Conservation (phyloP, 2,888 invertebrate genomes). For the Andrena haemorrhoa region DNA sequence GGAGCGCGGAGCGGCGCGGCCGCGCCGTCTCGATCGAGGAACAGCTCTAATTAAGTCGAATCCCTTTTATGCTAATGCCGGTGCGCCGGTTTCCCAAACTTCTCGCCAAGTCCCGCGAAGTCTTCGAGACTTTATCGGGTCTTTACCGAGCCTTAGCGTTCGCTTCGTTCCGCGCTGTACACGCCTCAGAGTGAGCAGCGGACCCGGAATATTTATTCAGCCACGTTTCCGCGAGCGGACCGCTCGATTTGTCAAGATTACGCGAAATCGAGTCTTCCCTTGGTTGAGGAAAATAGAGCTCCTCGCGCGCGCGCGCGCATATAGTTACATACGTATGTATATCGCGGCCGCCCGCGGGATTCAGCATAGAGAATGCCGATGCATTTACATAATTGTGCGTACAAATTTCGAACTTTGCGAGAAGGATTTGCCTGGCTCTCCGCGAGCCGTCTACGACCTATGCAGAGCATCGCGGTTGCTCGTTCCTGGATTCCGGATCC, state of each 20-base stretch:
- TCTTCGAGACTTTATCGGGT: conserved; percentile 52
- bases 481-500: conserved; percentile 57
- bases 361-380: conserved; percentile 47
- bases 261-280: conserved; percentile 52
- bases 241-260: conserved; percentile 74
- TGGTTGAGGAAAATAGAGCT: conserved; percentile 10
- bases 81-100: conserved; percentile 42
- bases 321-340: conserved; percentile 2
- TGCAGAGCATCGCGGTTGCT: conserved; percentile 29
- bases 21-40: conserved; percentile 32
- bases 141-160: conserved; percentile 40
- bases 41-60: conserved; percentile 48
- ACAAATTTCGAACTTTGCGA: conserved; percentile 77
- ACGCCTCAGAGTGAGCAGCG: neutral
- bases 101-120: conserved; percentile 40
- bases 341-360: neutral
- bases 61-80: conserved; percentile 52
- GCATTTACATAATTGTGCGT: conserved; percentile 80
- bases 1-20: neutral
- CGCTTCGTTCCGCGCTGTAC: conserved; percentile 15
- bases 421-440: conserved; percentile 72
- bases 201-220: conserved; percentile 60
- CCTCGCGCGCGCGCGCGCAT: no score
- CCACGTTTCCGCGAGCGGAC: conserved; percentile 16
- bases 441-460: conserved; percentile 15